phyloP scores from a whole-genome alignment of 2,797 vertebrate species.

The Sebastes kiyomatsui region DNA sequence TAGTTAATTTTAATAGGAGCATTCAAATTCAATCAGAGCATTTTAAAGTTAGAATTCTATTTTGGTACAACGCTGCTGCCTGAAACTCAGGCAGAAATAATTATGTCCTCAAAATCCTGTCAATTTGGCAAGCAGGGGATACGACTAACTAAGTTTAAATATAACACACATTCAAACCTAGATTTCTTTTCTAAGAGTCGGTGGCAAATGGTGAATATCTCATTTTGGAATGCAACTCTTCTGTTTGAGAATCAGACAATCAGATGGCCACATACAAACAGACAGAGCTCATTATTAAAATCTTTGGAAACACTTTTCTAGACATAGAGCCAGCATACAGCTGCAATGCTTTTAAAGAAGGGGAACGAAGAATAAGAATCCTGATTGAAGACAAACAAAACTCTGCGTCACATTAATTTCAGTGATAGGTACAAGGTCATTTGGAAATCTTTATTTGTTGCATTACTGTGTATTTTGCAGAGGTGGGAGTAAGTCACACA shows the following conservation, averaged over 20 bases:
- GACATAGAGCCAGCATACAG: no score
- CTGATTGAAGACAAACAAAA: no score
- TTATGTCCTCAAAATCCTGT: not conserved
- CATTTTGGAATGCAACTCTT: not conserved
- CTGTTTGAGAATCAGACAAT: not conserved
- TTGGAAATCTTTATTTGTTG: no score
- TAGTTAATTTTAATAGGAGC: not conserved
- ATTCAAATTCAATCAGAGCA: not conserved
- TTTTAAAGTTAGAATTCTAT: not conserved
- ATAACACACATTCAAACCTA: not conserved
- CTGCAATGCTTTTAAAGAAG: no score
- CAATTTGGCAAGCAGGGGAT: not conserved
- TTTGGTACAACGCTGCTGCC: not conserved
- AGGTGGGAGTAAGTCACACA: no score
- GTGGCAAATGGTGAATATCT: not conserved
- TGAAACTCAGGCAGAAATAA: conserved; percentile 5
- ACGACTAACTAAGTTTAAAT: not conserved
- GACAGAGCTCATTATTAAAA: not conserved
- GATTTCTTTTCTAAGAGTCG: not conserved
- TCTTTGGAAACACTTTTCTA: no score
- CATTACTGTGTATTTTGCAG: no score
- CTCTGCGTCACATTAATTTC: rapidly evolving
- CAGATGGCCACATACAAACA: not conserved
- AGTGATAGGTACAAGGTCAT: no score
- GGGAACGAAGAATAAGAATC: no score